Evolutionary conservation across 1,140 invertebrate species (phyloP).

Genomic region (Lepidurus packardi): DNA sequence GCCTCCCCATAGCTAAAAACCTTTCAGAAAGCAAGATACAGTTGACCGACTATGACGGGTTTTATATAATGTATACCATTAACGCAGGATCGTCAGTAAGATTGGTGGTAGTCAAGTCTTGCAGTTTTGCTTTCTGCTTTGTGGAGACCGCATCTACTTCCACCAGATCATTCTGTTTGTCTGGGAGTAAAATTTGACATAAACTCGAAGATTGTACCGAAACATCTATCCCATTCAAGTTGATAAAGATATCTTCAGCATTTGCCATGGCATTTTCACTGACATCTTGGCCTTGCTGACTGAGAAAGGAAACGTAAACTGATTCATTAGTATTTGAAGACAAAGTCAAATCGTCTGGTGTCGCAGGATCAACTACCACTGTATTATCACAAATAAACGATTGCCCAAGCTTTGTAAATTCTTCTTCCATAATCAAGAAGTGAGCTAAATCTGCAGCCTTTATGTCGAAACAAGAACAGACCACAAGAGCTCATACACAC

Average conservation of each 20-base stretch:
- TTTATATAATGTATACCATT: background rate
- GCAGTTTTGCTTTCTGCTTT: background rate
- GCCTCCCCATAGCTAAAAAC: background rate
- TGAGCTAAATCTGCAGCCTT: background rate
- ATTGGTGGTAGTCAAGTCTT: background rate
- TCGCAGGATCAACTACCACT: background rate
- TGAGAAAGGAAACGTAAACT: background rate
- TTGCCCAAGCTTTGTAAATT: background rate
- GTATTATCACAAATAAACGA: background rate
- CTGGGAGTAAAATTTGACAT: background rate
- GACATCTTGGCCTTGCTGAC: background rate
- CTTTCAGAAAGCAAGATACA: background rate
- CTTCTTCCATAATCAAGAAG: background rate
- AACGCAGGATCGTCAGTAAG: background rate
- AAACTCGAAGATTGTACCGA: background rate
- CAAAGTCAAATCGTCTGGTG: background rate
- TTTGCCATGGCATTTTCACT: background rate
- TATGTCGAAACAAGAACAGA: background rate
- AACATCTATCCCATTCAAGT: background rate
- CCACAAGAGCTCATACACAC: too few relatives aligned
- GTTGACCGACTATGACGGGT: background rate
- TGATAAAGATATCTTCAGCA: background rate
- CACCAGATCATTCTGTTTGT: background rate
- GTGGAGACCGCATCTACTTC: background rate
- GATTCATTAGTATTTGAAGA: background rate